Percentiles rank a stretch among this genome's conserved stretches.
These are phyloP conservation scores for Babylonia areolata DNA, from an alignment of 1,140 invertebrate species.

Conservation along the genomic window DNA sequence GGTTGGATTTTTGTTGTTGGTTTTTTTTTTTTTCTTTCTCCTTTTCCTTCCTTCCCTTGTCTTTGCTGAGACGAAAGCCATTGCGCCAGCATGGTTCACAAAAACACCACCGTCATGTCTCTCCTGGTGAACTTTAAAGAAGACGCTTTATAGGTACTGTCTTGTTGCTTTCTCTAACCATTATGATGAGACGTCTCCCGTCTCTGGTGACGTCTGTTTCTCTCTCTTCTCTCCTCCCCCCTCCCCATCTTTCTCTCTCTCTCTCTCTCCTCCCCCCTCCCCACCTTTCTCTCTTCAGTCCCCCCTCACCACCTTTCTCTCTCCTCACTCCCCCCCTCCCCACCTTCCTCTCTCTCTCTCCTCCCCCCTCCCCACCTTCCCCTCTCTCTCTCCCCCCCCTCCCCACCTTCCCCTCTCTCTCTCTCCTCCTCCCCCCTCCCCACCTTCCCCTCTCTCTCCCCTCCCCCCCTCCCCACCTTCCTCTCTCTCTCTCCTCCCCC, in stretches of 20 bases:
- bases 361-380: background rate
- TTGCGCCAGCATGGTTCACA: no score
- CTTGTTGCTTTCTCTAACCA: no score
- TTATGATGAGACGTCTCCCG: no score
- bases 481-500: background rate
- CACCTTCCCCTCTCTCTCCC: background rate
- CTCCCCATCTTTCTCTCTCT: background rate
- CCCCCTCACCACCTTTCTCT: background rate
- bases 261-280: background rate
- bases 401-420: background rate
- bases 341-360: background rate
- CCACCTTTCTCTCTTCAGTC: background rate
- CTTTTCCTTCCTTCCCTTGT: no score
- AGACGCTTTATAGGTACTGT: no score
- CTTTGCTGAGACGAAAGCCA: no score
- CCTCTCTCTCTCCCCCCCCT: background rate
- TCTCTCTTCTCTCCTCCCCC: no score
- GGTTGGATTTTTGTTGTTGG: no score
- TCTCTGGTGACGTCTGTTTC: no score
- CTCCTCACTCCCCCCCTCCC: background rate
- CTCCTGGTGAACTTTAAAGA: no score
- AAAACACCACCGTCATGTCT: no score
- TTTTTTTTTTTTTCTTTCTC: no score
- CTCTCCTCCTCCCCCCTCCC: background rate
- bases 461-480: background rate